phyloP scores from a whole-genome alignment of 2,888 invertebrate species.

The Euclidia mi region DNA sequence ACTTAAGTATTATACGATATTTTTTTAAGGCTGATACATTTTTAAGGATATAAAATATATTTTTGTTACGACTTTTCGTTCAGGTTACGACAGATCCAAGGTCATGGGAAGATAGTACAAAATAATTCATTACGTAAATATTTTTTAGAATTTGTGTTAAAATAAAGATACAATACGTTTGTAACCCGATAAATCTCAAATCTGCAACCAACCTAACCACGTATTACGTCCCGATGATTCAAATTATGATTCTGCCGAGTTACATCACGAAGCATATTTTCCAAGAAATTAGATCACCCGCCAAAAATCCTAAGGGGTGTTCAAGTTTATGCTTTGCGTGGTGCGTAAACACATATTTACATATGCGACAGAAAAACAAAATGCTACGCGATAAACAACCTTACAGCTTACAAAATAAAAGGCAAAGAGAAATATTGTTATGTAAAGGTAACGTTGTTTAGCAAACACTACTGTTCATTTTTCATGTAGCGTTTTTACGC shows the following conservation, averaged over 20 bases:
- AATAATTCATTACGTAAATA: no score
- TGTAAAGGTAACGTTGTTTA: constrained; percentile 30
- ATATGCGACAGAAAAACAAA: background rate
- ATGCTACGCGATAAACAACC: constrained; percentile 8
- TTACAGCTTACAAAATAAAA: background rate
- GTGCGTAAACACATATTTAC: constrained; percentile 52
- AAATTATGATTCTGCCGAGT: constrained; percentile 79
- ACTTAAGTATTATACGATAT: no score
- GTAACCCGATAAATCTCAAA: background rate
- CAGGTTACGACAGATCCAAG: no score
- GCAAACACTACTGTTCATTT: constrained; percentile 68
- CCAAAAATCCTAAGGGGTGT: constrained; percentile 66
- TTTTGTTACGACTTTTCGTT: no score
- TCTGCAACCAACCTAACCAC: constrained; percentile 46
- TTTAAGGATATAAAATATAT: no score
- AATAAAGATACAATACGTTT: no score
- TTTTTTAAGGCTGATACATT: no score
- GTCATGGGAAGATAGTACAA: no score
- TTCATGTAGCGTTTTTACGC: constrained; percentile 67
- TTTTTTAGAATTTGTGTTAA: no score
- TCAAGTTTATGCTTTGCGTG: constrained; percentile 64
- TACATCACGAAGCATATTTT: constrained; percentile 83
- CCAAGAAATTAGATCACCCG: constrained; percentile 78
- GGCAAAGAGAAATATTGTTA: background rate
- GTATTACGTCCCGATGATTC: constrained; percentile 71